These are phyloP conservation scores for Gnathonemus longibarbis DNA, from an alignment of 2,113 vertebrate genomes.

Conservation along the genomic window DNA sequence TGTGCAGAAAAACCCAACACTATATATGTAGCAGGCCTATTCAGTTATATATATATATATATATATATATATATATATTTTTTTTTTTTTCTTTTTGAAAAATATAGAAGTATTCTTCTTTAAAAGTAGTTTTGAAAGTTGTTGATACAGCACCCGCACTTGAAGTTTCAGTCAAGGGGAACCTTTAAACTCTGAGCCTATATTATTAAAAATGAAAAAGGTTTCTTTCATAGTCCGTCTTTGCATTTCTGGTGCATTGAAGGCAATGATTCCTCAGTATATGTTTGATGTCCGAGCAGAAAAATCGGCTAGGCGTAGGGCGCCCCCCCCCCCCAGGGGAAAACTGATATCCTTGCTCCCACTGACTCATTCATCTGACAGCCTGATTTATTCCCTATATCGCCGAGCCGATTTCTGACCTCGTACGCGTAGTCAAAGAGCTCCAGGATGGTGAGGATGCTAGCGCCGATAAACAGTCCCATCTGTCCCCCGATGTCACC, in stretches of 20 bases:
- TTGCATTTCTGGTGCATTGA: background rate
- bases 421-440: constrained; percentile 97
- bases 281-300: background rate
- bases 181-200: background rate
- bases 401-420: constrained; percentile 58
- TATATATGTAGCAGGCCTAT: background rate
- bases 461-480: constrained; percentile 96
- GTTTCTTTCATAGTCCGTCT: background rate
- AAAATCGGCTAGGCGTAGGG: background rate
- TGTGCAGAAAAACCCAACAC: background rate
- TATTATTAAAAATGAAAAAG: background rate
- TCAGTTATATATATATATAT: background rate
- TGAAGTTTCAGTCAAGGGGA: background rate
- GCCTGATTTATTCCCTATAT: background rate
- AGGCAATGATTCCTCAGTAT: background rate
- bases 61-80: background rate
- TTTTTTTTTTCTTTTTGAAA: background rate
- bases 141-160: background rate
- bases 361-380: background rate
- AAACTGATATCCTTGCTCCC: background rate
- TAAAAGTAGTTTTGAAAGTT: background rate
- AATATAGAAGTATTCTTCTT: background rate
- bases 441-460: constrained; percentile 95
- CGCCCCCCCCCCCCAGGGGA: background rate
- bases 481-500: constrained; percentile 98